A percentile compares a stretch with the other conserved stretches of the same genome.
Evolutionary conservation across 2,797 vertebrate species (phyloP).

Genomic region (Gobio occitaniae): DNA sequence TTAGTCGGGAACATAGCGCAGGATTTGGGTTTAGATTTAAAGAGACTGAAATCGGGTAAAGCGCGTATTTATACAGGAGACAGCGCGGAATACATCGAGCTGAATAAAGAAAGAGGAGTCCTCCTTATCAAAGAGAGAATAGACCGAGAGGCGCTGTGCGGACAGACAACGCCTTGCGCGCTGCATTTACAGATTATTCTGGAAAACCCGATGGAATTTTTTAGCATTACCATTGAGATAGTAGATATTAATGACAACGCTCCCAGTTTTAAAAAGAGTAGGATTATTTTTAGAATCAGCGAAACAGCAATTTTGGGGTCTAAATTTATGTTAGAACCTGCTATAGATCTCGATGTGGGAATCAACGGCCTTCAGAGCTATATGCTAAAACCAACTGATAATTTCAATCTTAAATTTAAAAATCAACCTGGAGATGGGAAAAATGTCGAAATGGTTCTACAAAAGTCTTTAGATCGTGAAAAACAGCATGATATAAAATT

Average conservation of each 20-base stretch:
- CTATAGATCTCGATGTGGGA: conserved; percentile 75
- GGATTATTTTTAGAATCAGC: conserved; percentile 15
- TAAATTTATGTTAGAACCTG: conserved; percentile 73
- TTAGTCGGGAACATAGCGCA: conserved; percentile 24
- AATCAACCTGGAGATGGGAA: conserved; percentile 66
- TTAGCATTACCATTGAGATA: too few species aligned
- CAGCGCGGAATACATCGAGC: conserved; percentile 26
- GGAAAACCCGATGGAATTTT: conserved; percentile 45
- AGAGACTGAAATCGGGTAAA: conserved; percentile 7
- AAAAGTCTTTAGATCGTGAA: conserved; percentile 75
- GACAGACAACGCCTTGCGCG: conserved; percentile 51
- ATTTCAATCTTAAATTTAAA: conserved; percentile 69
- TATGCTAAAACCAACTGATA: conserved; percentile 65
- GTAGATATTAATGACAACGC: too few species aligned
- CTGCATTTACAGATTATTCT: neutral
- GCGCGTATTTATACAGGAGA: conserved; percentile 26
- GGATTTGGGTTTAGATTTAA: conserved; percentile 30
- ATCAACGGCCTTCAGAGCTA: conserved; percentile 59
- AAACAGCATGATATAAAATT: conserved; percentile 65
- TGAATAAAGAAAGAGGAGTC: conserved; percentile 47
- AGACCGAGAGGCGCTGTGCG: conserved; percentile 21
- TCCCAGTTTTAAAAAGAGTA: conserved; percentile 63
- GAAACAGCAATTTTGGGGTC: conserved; percentile 54
- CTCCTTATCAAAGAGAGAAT: conserved; percentile 41
- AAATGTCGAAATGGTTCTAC: conserved; percentile 70